These are phyloP conservation scores for Amiota mariae DNA, from an alignment of 2,888 invertebrate species.

Conservation along the genomic window DNA sequence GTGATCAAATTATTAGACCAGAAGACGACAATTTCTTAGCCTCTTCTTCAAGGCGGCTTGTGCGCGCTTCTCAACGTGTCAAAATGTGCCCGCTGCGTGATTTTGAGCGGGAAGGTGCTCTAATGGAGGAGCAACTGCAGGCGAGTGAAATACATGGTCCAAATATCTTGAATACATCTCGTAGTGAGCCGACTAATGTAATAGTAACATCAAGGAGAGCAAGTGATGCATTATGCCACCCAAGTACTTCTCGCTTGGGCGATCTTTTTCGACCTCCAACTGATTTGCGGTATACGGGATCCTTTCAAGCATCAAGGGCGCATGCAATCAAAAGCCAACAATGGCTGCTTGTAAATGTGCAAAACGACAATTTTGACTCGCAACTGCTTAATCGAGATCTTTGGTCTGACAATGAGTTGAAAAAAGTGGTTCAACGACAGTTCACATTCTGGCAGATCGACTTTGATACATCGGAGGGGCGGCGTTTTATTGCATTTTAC, in stretches of 20 bases:
- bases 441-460: slow-evolving; percentile 82
- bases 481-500: slow-evolving; percentile 79
- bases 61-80: slow-evolving; percentile 63
- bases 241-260: slow-evolving; percentile 75
- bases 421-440: slow-evolving; percentile 77
- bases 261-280: slow-evolving; percentile 81
- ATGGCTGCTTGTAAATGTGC: slow-evolving; percentile 83
- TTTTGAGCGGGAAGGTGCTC: slow-evolving; percentile 71
- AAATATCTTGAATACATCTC: slow-evolving; percentile 31
- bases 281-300: slow-evolving; percentile 79
- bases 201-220: slow-evolving; percentile 48
- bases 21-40: slow-evolving; percentile 72
- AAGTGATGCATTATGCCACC: slow-evolving; percentile 47
- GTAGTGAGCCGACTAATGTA: slow-evolving; percentile 9
- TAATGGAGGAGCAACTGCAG: slow-evolving; percentile 70
- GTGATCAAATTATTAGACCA: slow-evolving; percentile 70
- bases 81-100: slow-evolving; percentile 71
- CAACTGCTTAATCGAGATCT: slow-evolving; percentile 82
- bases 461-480: slow-evolving; percentile 75
- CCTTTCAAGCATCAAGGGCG: slow-evolving; percentile 77
- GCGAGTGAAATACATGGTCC: slow-evolving; percentile 55
- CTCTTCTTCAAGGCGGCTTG: slow-evolving; percentile 52
- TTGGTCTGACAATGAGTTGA: slow-evolving; percentile 79
- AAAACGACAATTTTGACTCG: slow-evolving; percentile 80
- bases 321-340: slow-evolving; percentile 76